Base-by-base conservation (phyloP, 2,888 invertebrate genomes). In the Cataglyphis cursor region DNA sequence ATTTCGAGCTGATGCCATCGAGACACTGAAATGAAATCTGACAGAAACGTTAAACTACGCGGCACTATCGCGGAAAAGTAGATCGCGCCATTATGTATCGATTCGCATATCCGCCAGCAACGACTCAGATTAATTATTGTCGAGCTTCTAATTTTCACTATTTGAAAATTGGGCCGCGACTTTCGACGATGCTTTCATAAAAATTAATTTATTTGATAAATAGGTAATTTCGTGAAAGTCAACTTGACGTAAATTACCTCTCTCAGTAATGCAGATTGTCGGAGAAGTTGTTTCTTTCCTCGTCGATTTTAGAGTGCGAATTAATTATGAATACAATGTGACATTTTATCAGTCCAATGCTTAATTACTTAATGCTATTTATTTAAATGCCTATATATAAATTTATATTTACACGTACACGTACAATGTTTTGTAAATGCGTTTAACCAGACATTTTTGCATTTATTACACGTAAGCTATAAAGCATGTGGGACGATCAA, bases 101-200 rank as follows among this genome's bases (percentile, higher is more conserved):
- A 87, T 86, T 84, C 41, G 65, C 24, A 5, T 57, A 64, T 62
- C 48, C 57, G 59, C 64, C 61, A 57, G 31, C 76, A 21, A 66
- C 81, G 83, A 81, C 83, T 68, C 68, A 74, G 81, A 85, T 87
- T 83, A 89, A 87, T 87, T 85, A 83, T 88, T 61, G 54, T 84
- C 74, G 70, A 59, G 81, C 51, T 62, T 83, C 72, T 88, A 86
- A 88, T 88, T 85, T 59, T 48, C 76, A 18, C 73, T 41, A 18
- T 38, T 44, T 51, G n/a, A 51, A 59, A 70, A 59, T 31, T 12
- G n/a, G 24, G n/a, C 9, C 24, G 66, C 21, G 15, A 66, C 51
- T 66, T 54, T 57, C 41, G 28, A 68, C 21, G 15, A 24, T 15
- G 15, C 38, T 41, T 18, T n/a, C 41, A 4, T 51, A 9, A 57